These are phyloP conservation scores for Rutilus rutilus DNA, from an alignment of 2,113 vertebrate species.

Conservation along the genomic window DNA sequence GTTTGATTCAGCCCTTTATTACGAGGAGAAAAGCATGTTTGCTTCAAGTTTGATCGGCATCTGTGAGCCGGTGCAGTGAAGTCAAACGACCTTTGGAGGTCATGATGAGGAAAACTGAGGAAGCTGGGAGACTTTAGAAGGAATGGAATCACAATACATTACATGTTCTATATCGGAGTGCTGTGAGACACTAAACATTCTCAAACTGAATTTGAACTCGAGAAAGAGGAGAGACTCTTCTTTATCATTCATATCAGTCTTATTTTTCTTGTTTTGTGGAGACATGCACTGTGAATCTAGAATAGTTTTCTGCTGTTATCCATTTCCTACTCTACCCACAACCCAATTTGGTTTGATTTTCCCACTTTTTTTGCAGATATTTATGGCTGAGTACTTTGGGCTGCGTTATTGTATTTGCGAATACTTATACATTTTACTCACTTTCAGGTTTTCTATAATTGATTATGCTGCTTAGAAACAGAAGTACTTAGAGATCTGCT, in stretches of 20 bases:
- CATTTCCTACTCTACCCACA: not conserved
- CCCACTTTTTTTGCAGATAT: not conserved
- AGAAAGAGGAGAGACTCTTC: not conserved
- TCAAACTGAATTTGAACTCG: not conserved
- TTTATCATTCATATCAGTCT: not conserved
- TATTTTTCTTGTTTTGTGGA: slow-evolving; percentile 12
- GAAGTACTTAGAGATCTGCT: not conserved
- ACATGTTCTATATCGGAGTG: slow-evolving; percentile 1
- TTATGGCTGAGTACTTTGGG: not conserved
- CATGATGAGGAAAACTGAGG: not conserved
- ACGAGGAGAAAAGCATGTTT: slow-evolving; percentile 28
- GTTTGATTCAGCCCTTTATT: not conserved
- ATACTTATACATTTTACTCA: not conserved
- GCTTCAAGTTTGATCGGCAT: slow-evolving; percentile 57
- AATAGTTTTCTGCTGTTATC: slow-evolving; percentile 4
- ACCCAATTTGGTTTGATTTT: not conserved
- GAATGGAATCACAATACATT: not conserved
- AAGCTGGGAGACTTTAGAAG: not conserved
- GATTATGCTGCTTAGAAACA: not conserved
- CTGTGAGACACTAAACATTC: not conserved
- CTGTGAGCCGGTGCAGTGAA: slow-evolving; percentile 24
- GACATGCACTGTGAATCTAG: slow-evolving; percentile 43
- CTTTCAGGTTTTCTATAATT: not conserved
- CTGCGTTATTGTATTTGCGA: not conserved
- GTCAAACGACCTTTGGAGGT: slow-evolving; percentile 11